Conservation (phyloP, 2,113 vertebrate genomes). For the Lasiurus borealis region DNA sequence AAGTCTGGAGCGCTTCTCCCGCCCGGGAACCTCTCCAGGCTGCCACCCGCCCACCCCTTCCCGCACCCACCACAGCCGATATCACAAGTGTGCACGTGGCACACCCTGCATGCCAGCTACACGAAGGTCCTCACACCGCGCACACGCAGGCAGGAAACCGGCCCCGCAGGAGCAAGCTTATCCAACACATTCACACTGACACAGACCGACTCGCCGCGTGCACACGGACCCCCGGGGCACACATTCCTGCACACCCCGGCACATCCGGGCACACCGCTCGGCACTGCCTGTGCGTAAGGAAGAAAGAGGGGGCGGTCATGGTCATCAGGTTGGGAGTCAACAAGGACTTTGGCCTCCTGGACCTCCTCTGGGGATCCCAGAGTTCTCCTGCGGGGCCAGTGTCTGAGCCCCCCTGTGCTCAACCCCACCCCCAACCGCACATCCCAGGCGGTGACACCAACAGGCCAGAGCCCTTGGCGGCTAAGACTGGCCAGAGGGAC, state of each 20-base stretch:
- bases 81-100: background rate
- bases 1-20: background rate
- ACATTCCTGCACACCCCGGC: background rate
- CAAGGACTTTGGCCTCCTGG: background rate
- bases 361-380: background rate
- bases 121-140: background rate
- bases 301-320: background rate
- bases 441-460: background rate
- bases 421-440: rapidly evolving
- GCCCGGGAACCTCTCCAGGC: background rate
- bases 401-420: background rate
- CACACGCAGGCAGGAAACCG: too few species aligned
- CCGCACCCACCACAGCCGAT: background rate
- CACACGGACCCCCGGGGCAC: background rate
- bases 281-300: background rate
- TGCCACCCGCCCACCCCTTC: background rate
- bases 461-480: too few species aligned
- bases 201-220: background rate
- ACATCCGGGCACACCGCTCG: background rate
- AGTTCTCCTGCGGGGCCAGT: background rate
- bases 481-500: too few species aligned
- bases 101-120: background rate
- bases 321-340: background rate
- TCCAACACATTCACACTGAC: background rate
- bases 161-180: background rate